Evolutionary conservation across 2,888 invertebrate species (phyloP), one percentile per base, ranked within the genome.

Genomic region (Agrotis exclamationis): DNA sequence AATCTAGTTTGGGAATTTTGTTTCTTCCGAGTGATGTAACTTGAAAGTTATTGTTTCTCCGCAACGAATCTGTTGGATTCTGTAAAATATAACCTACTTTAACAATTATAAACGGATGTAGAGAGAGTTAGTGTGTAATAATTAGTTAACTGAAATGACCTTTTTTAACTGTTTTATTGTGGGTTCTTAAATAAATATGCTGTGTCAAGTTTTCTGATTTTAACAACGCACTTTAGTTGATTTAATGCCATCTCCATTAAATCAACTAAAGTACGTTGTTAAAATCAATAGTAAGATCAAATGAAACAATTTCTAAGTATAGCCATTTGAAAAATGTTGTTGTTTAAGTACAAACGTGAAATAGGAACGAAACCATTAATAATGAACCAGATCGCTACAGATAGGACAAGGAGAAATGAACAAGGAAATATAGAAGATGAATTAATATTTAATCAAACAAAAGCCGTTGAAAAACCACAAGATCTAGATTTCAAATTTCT

Each of bases 1-100:
- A 62, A 5, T 56, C 11, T 53, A 50, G 24, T 28, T 56, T 51
- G 3, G 50, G 24, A 63, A 47, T 18, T 13, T 57, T 20, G 1
- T 45, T 24, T 16, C 9, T 57, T 45, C 33, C n/a, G 47, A 68
- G 47, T 16, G 62, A 51, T 28, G 44, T 18, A 28, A 65, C 11
- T 51, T 71, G 57, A 24, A 16, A 18, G 48, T 11, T 44, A 58
- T 20, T n/a, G 28, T 44, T 22, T 45, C 66, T 64, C 16, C 54
- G 58, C 18, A 39, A 54, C 39, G 67, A 47, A 51, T 45, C 51
- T n/a, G 58, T 67, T 65, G 64, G 16, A 44, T 80, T 76, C 79
- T 79, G 79, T 51, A 79, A 79, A 80, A 76, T 59, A 65, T 50
- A 60, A 66, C 72, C 68, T 71, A 63, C 44, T 68, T 80, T 70